These are phyloP conservation scores for Mercenaria mercenaria DNA, from an alignment of 1,140 invertebrate species.

Conservation along the genomic window DNA sequence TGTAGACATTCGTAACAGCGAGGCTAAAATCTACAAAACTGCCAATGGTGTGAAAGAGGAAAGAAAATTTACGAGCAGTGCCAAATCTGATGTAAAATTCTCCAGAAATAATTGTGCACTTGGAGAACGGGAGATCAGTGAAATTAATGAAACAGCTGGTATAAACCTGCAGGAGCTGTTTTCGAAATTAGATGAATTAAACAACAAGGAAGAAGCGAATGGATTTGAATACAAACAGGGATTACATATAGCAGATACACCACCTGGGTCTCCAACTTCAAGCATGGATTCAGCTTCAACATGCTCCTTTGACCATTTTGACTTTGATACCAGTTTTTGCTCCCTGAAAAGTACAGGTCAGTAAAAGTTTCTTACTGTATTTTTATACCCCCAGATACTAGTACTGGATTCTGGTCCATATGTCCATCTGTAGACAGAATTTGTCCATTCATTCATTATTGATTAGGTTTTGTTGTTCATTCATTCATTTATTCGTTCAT, in stretches of 20 bases:
- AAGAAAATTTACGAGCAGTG: neutral
- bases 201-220: conserved; percentile 6
- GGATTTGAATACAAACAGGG: neutral
- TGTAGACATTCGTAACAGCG: neutral
- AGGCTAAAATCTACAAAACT: neutral
- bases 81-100: neutral
- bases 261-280: conserved; percentile 33
- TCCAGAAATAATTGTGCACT: conserved; percentile 30
- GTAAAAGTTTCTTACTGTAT: neutral
- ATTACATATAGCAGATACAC: conserved; percentile 46
- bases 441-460: neutral
- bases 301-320: conserved; percentile 63
- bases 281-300: conserved; percentile 54
- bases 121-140: conserved; percentile 36
- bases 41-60: neutral
- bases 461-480: neutral
- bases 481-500: neutral
- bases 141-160: conserved; percentile 40
- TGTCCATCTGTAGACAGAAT: no score
- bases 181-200: conserved; percentile 58
- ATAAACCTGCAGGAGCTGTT: conserved; percentile 55
- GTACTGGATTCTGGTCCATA: no score
- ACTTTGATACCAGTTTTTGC: conserved; percentile 65
- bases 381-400: no score
- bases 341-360: conserved; percentile 63